Base-by-base conservation (phyloP, 2,888 invertebrate species). In the Platycnemis pennipes region DNA sequence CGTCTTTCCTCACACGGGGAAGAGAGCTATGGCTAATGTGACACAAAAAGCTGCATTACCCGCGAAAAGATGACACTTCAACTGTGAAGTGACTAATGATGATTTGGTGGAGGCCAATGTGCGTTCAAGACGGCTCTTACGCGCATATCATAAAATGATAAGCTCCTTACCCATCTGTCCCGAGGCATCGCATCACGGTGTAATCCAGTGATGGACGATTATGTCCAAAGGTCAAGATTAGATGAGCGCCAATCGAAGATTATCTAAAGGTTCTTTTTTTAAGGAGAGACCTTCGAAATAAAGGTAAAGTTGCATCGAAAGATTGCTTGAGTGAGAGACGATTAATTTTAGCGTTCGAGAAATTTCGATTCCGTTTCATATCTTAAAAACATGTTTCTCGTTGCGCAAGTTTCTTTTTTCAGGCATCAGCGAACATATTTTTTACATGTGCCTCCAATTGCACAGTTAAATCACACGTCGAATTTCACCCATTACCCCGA, bases 81-180 rank as follows among this genome's bases (percentile, higher is more conserved):
- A n/a, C n/a, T 26, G 22, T 26, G 63, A 26, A 77, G 1, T 2
- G 77, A 37, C 8, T 2, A 13, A 77, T 77, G 37, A 37, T 7
- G 37, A 77, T 37, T 37, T 31, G 37, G 11, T 11, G 77, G 11
- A 11, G 77, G 37, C 37, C 37, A 77, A 37, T 37, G 77, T 8
- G 7, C 37, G 77, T 8, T 26, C 77, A 16, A 77, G 77, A 7
- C 22, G 16, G 37, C 13, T 5, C 77, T 37, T 77, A 37, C 2
- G 37, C 7, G 31, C 77, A 37, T 77, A 77, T 77, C 77, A 77
- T 77, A 77, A 77, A 37, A 77, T 77, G 77, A 77, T 77, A 77
- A 77, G 77, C 77, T 77, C 77, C 37, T 77, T 77, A 77, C 37
- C 77, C 77, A 77, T 77, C 37, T 69, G 77, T 37, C 77, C 31